phyloP scores from a whole-genome alignment of 2,888 invertebrate genomes.

The Smittia aterrima region DNA sequence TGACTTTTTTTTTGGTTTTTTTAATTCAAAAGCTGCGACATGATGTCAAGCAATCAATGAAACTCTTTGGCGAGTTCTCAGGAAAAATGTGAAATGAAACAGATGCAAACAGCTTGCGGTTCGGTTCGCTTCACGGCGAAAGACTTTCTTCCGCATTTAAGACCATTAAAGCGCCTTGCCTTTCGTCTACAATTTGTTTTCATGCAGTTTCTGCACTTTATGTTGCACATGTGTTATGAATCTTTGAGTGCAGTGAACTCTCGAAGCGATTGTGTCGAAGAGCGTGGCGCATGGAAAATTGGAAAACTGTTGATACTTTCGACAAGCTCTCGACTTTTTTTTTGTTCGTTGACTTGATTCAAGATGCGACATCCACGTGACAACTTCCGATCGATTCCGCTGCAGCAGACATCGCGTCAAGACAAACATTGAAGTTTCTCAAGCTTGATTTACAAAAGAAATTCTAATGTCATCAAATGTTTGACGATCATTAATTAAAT shows the following conservation, averaged over 20 bases:
- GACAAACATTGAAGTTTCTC: background rate
- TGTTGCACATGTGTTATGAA: constrained; percentile 15
- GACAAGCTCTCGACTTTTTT: too few relatives aligned
- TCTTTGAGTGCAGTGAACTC: background rate
- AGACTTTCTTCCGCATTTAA: constrained; percentile 14
- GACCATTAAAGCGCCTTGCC: background rate
- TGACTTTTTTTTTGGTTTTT: too few relatives aligned
- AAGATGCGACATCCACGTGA: too few relatives aligned
- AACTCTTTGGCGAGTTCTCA: too few relatives aligned
- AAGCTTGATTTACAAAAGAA: too few relatives aligned
- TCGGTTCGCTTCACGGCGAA: background rate
- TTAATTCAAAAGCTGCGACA: too few relatives aligned
- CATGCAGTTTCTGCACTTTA: background rate
- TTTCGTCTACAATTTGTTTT: background rate
- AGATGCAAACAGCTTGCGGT: background rate
- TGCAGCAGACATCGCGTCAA: too few relatives aligned
- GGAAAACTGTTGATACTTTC: background rate
- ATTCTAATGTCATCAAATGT: background rate
- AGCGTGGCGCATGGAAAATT: background rate
- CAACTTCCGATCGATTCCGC: too few relatives aligned
- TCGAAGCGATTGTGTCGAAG: too few relatives aligned
- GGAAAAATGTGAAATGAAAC: background rate
- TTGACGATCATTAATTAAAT: constrained; percentile 20
- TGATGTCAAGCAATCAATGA: too few relatives aligned
- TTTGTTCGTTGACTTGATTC: too few relatives aligned